Evolutionary conservation across 2,797 vertebrate genomes (phyloP).

Genomic region (Geotria australis): DNA sequence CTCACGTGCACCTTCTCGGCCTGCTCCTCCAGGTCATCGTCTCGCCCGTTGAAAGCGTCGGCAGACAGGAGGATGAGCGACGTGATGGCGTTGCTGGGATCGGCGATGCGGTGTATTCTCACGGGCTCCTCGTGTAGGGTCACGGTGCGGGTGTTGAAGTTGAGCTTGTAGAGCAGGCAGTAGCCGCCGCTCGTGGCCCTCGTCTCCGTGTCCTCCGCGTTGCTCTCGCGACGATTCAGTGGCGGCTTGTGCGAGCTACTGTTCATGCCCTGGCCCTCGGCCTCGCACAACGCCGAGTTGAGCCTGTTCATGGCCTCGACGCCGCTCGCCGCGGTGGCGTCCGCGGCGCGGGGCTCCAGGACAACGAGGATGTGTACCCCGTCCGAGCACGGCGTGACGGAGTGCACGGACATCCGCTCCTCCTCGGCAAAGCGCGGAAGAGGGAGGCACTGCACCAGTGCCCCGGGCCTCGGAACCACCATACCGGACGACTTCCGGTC

Average conservation of each 20-base stretch:
- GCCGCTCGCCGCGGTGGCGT: conserved; percentile 84
- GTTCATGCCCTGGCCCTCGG: not conserved
- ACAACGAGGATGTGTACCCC: conserved; percentile 72
- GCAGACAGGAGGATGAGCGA: conserved; percentile 79
- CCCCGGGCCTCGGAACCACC: conserved; percentile 58
- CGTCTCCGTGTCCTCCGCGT: conserved; percentile 16
- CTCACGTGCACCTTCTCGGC: conserved; percentile 32
- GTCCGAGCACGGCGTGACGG: conserved; percentile 82
- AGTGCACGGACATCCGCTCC: conserved; percentile 76
- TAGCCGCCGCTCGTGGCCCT: conserved; percentile 31
- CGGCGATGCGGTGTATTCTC: conserved; percentile 84
- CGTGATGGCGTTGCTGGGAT: conserved; percentile 70
- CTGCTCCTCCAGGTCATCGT: conserved; percentile 72
- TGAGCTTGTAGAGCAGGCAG: conserved; percentile 79
- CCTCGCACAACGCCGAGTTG: conserved; percentile 59
- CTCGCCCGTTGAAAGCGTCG: conserved; percentile 66
- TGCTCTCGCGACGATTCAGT: conserved; percentile 19
- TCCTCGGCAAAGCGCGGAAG: conserved; percentile 81
- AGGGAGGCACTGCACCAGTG: conserved; percentile 68
- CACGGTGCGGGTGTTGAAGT: conserved; percentile 83
- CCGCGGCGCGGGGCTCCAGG: conserved; percentile 45
- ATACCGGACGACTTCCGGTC: conserved; percentile 4
- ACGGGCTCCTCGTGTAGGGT: conserved; percentile 80
- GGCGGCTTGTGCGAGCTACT: no score
- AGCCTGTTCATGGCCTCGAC: conserved; percentile 95